Base-by-base conservation (phyloP, 2,797 vertebrate genomes). In the Sus cebifrons region DNA sequence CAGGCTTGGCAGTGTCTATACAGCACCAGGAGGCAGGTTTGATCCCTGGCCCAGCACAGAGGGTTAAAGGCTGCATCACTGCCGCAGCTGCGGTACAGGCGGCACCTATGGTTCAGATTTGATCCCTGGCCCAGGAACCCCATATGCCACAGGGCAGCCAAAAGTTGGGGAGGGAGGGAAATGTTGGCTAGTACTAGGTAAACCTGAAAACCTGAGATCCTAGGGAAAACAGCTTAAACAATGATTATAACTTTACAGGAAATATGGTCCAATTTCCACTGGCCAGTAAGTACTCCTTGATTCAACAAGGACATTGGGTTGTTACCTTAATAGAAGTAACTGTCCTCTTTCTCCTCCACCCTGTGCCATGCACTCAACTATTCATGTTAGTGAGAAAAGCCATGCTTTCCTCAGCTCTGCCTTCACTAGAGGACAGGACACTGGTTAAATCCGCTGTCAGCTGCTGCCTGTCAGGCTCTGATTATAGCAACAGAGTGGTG, bases 181-280 rank as follows among this genome's bases (percentile, higher is more conserved):
- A 49, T 49, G 44, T 49, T 49, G 44, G 44, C 44, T 49, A 49
- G 44, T 49, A 49, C 44, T 49, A 49, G 44, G 44, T 49, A 36
- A 36, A 36, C 36, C 36, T 36, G 36, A 36, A 94, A 92, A 86
- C 70, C 49, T 58, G 75, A 90, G 52, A 78, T 71, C 27, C 29
- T 70, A 54, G n/a, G 56, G 68, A 68, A 93, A 89, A 95, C 17
- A 13, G 85, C 23, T 68, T 91, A 74, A 70, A 85, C 62, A 56
- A 25, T 58, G 36, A 89, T 74, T 5, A 64, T 29, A 18, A 83
- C 58, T 87, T 90, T 58, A 40, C 3, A 78, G 40, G 23, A 96
- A 93, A 89, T 91, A 77, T 44, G 29, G 40, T 40, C 81, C 67
- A 60, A 2, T 4, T 89, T 96, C 58, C 15, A 56, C 27, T 15